Percentiles rank a stretch among this genome's conserved stretches.
Conservation (phyloP, 2,888 invertebrate species). For the Clusia tigrina region DNA sequence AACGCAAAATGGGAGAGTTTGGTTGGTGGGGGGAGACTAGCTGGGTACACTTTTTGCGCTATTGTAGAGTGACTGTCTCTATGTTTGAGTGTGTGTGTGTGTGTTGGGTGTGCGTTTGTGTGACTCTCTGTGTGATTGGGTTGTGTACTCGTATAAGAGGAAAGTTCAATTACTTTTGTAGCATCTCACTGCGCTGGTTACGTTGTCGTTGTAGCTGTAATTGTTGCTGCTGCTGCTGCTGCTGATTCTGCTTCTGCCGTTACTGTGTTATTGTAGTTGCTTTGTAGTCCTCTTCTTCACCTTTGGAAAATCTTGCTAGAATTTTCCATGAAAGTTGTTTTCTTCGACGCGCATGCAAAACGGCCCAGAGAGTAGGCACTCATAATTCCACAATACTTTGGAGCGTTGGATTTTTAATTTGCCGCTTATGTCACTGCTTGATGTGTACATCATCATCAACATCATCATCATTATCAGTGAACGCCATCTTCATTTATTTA, state of each 20-base stretch:
- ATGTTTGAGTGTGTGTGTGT: no score
- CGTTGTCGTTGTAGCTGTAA: background rate
- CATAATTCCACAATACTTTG: no score
- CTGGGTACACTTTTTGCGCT: no score
- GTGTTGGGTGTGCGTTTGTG: background rate
- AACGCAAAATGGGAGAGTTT: no score
- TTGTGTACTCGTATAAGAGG: background rate
- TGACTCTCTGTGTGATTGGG: background rate
- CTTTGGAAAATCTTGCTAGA: background rate
- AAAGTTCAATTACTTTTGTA: constrained; percentile 18
- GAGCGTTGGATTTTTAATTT: no score
- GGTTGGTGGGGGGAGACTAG: no score
- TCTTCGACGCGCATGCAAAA: background rate
- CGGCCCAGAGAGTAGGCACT: no score
- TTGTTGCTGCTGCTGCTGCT: background rate
- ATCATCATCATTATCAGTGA: no score
- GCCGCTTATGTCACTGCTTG: no score
- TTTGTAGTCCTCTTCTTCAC: background rate
- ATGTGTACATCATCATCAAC: no score
- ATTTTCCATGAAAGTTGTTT: background rate
- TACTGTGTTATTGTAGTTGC: background rate
- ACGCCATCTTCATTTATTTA: no score
- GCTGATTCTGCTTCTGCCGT: background rate
- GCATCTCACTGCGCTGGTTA: constrained; percentile 2
- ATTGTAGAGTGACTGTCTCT: no score